Percentiles rank a stretch among this genome's conserved stretches.
phyloP scores from a whole-genome alignment of 2,113 vertebrate genomes.

The Rhodinocichla rosea region DNA sequence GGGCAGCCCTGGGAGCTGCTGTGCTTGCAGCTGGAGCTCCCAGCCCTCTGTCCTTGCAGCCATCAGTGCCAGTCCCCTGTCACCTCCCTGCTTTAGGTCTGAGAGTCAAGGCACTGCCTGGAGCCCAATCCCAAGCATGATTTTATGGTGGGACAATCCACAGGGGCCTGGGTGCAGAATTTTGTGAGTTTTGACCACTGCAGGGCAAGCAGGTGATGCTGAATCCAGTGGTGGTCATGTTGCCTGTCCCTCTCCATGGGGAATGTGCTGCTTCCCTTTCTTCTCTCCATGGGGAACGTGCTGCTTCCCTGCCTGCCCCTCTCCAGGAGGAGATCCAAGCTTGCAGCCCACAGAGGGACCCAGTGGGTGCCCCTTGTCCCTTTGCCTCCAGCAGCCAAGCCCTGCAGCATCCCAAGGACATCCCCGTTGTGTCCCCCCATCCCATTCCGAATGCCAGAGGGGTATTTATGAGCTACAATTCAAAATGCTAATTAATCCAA shows the following conservation, averaged over 20 bases:
- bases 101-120: not conserved
- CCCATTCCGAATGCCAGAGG: not conserved
- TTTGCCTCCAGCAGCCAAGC: not conserved
- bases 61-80: not conserved
- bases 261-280: not conserved
- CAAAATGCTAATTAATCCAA: conserved; percentile 63
- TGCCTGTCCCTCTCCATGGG: not conserved
- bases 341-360: not conserved
- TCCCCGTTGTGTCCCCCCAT: not conserved
- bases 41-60: not conserved
- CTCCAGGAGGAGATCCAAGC: not conserved
- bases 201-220: fast-evolving
- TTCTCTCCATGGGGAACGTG: not conserved
- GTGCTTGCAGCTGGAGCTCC: not conserved
- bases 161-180: not conserved
- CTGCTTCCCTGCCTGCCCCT: not conserved
- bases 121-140: fast-evolving
- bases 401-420: conserved; percentile 12
- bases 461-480: conserved; percentile 52
- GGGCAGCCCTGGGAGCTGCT: not conserved
- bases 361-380: not conserved
- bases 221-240: fast-evolving
- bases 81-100: not conserved
- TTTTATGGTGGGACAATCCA: not conserved
- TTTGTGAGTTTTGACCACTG: not conserved